Conservation (phyloP, 2,888 invertebrate genomes). For the Ectropis crepuscularia region DNA sequence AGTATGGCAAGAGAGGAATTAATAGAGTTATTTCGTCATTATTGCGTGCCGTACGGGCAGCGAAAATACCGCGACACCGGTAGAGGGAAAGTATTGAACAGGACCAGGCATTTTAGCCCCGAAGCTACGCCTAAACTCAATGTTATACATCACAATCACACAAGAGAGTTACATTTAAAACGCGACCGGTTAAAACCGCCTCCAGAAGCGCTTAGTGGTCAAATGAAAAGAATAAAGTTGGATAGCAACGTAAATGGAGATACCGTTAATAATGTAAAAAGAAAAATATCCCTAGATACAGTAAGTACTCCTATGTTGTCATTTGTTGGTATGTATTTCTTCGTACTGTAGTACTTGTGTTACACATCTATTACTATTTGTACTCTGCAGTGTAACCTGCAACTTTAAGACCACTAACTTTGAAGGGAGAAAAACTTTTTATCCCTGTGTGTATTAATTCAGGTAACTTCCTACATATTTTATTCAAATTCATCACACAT, state of each 20-base stretch:
- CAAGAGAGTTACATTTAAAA: slow-evolving; percentile 45
- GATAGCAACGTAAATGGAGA: slow-evolving; percentile 49
- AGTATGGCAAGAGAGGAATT: slow-evolving; percentile 67
- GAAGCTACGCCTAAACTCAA: slow-evolving; percentile 52
- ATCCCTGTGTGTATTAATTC: too few relatives aligned
- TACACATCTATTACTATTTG: too few relatives aligned
- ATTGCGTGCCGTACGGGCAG: slow-evolving; percentile 77
- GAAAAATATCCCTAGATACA: slow-evolving; percentile 65
- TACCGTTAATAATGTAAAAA: slow-evolving; percentile 54
- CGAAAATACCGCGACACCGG: slow-evolving; percentile 74
- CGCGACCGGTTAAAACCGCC: slow-evolving; percentile 67
- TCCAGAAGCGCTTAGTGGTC: slow-evolving; percentile 67
- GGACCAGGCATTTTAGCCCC: slow-evolving; percentile 60
- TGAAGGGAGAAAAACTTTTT: too few relatives aligned
- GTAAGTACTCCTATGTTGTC: slow-evolving; percentile 54
- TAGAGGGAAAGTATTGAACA: slow-evolving; percentile 70
- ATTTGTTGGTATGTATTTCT: neutral
- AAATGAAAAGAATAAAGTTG: slow-evolving; percentile 72
- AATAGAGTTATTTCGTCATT: slow-evolving; percentile 72
- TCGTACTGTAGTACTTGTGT: too few relatives aligned
- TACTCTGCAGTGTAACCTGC: too few relatives aligned
- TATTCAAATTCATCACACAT: too few relatives aligned
- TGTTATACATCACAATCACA: slow-evolving; percentile 40
- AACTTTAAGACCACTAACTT: too few relatives aligned
- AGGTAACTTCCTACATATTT: too few relatives aligned